Base-by-base conservation (phyloP, 2,797 vertebrate species). In the Carcharodon carcharias region DNA sequence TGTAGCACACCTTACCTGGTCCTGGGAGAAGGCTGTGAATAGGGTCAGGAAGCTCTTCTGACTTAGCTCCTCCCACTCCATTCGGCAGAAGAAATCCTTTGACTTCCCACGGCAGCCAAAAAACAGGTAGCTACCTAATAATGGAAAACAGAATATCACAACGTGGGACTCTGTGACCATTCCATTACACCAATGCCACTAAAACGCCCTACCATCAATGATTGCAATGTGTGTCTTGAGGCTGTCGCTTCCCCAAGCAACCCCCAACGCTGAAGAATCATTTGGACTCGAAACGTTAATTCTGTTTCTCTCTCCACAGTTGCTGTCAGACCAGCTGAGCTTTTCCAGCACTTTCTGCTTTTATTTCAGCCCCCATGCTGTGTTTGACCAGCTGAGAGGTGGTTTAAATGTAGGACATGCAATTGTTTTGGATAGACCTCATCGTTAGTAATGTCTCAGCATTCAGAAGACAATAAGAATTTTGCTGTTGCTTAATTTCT, bases 21-120 rank as follows among this genome's bases (percentile, higher is more conserved):
- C 99, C 96, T 99, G 98, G 92, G 99, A 99, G 97, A 99, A 99
- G 54, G 99, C 99, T 0, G 98, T 99, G 96, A 99, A 98, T 35
- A 99, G 97, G 0, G 58, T 98, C 97, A 99, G 97, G 40, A 97
- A 97, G 71, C 98, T 98, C 1, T 96, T 97, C 50, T 96, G 80
- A 96, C 97, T 97, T 97, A 98, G 97, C 58, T 97, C 98, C 96
- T 98, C 98, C 99, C 99, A 99, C 96, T 99, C 99, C 0, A 96
- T 96, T 35, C 97, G 97, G 97, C 98, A 99, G 97, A 98, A 99
- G 97, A 99, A 99, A 97, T 99, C 99, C 96, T 98, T 98, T 95
- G 97, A 97, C 97, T 98, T 97, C 0, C 97, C 97, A 50, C 99
- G 98, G 96, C 99, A 99, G 96, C 99, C 99, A 0, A 99, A 99